Evolutionary conservation across 2,113 vertebrate genomes (phyloP).

Genomic region (Bombycilla garrulus): DNA sequence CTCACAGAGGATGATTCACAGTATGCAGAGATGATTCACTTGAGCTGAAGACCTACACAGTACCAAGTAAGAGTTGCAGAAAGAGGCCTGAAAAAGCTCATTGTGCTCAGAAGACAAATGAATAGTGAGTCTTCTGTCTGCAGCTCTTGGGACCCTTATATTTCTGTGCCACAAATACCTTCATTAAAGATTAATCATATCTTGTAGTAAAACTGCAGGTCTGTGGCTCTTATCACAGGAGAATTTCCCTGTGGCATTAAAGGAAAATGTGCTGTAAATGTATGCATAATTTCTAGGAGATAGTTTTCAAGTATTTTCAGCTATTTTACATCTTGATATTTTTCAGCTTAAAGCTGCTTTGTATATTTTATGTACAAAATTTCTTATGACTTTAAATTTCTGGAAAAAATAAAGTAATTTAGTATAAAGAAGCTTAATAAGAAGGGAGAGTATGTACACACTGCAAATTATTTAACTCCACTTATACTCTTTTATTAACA

Average conservation of each 20-base stretch:
- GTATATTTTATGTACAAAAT: neutral
- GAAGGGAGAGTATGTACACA: neutral
- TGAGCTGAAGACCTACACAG: neutral
- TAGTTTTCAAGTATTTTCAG: neutral
- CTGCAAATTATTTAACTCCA: neutral
- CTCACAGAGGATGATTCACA: neutral
- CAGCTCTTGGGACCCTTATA: neutral
- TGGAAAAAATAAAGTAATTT: neutral
- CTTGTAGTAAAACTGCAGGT: neutral
- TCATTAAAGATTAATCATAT: slow-evolving; percentile 28
- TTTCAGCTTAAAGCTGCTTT: neutral
- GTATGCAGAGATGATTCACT: neutral
- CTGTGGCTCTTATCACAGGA: neutral
- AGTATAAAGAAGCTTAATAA: neutral
- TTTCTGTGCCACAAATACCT: slow-evolving; percentile 6
- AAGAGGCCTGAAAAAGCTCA: neutral
- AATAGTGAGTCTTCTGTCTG: neutral
- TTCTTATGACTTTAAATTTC: neutral
- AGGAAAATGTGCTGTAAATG: neutral
- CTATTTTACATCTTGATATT: neutral
- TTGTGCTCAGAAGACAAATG: neutral
- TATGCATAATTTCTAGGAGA: neutral
- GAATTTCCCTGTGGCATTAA: neutral
- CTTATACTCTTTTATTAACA: neutral
- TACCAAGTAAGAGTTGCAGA: neutral